Conservation (phyloP, 2,888 invertebrate species). For the Rhyacophila evoluta region DNA sequence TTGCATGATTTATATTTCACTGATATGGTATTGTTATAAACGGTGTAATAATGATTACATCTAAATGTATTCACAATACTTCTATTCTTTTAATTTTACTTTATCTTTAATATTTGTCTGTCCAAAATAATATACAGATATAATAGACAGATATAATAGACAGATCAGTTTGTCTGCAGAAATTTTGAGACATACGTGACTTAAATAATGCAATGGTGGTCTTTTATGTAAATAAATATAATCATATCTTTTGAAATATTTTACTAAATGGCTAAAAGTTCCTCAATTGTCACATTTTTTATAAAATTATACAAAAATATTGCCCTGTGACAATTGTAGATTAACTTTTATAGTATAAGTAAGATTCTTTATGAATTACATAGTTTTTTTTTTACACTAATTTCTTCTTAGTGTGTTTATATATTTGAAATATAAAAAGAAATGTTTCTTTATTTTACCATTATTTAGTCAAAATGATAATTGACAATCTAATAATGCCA, state of each 20-base stretch:
- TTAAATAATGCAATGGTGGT: background rate
- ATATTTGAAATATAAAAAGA: too few species aligned
- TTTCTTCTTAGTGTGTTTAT: too few species aligned
- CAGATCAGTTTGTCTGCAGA: too few species aligned
- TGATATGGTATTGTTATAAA: too few species aligned
- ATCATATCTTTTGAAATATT: constrained; percentile 27
- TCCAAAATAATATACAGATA: too few species aligned
- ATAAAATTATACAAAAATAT: constrained; percentile 32
- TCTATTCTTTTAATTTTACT: too few species aligned
- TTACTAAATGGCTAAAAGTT: constrained; percentile 28
- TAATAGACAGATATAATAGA: too few species aligned
- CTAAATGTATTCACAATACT: too few species aligned
- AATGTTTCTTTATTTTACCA: too few species aligned
- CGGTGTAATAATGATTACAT: too few species aligned
- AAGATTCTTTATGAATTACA: background rate
- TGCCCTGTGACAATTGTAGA: constrained; percentile 38
- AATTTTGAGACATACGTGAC: too few species aligned
- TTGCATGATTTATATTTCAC: background rate
- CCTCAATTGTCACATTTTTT: constrained; percentile 37
- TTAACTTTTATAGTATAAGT: constrained; percentile 16
- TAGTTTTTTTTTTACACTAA: background rate
- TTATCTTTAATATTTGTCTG: too few species aligned
- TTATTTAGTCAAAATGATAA: background rate
- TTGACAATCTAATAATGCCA: background rate
- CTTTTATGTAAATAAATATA: background rate